Percentiles rank a stretch among this genome's conserved stretches.
These are phyloP conservation scores for Ageneiosus marmoratus DNA, from an alignment of 2,113 vertebrate genomes.

Conservation along the genomic window DNA sequence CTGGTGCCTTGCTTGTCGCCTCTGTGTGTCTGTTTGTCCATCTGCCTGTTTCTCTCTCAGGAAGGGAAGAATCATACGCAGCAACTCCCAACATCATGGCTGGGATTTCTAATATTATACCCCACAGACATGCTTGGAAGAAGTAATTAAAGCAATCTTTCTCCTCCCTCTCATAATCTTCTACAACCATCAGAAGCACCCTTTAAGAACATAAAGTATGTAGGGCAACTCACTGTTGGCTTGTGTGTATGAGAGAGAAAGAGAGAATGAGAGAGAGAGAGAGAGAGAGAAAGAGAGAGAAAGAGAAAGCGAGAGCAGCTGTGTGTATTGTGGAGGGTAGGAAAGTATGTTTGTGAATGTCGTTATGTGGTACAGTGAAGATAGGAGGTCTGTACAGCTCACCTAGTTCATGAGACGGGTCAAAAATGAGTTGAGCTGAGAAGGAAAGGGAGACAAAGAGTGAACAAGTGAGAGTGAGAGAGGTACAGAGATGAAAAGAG, in stretches of 20 bases:
- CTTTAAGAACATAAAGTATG: conserved; percentile 66
- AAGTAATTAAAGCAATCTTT: conserved; percentile 73
- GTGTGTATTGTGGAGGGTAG: conserved; percentile 58
- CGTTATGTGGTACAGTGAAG: conserved; percentile 63
- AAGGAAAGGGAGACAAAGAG: conserved; percentile 24
- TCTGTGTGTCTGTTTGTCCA: conserved; percentile 43
- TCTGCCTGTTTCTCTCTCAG: conserved; percentile 40
- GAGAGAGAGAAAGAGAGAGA: conserved; percentile 9
- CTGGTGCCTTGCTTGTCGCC: conserved; percentile 35
- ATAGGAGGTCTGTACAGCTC: conserved; percentile 64
- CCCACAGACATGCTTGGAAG: conserved; percentile 68
- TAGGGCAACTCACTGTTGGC: conserved; percentile 46
- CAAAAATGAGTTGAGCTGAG: conserved; percentile 39
- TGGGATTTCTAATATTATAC: conserved; percentile 68
- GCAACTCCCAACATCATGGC: conserved; percentile 59
- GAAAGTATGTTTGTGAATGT: conserved; percentile 16
- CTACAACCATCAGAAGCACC: conserved; percentile 58
- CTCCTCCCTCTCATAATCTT: conserved; percentile 59
- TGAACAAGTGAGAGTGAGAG: conserved; percentile 27
- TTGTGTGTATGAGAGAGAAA: conserved; percentile 22
- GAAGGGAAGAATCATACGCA: conserved; percentile 61
- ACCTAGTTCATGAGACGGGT: conserved; percentile 61
- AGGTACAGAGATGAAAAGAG: conserved; percentile 46
- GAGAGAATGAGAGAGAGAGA: conserved; percentile 39
- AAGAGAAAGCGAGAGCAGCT: too few species aligned